phyloP scores from a whole-genome alignment of 2,113 vertebrate genomes.

The Pithys albifrons region DNA sequence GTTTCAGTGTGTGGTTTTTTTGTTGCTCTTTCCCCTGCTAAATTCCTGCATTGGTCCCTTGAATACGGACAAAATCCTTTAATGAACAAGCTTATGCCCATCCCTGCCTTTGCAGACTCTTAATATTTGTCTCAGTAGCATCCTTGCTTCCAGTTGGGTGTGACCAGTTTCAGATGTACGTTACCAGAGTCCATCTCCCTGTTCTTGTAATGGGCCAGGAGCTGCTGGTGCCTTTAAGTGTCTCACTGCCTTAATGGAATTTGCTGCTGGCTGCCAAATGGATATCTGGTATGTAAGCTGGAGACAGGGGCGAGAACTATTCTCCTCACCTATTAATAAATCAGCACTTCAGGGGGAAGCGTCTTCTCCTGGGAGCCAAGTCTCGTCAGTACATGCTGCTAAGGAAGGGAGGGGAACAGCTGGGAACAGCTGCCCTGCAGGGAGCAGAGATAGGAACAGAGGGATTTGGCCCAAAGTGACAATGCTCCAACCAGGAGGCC shows the following conservation, averaged over 20 bases:
- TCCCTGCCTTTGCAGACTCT: background rate
- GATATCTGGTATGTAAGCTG: background rate
- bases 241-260: background rate
- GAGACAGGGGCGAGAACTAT: background rate
- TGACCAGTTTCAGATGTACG: background rate
- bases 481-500: background rate
- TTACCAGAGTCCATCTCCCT: background rate
- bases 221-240: background rate
- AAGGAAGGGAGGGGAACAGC: background rate
- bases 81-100: background rate
- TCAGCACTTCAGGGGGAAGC: background rate
- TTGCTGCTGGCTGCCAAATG: constrained; percentile 11
- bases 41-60: background rate
- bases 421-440: background rate
- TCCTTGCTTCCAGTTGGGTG: background rate
- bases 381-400: background rate
- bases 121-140: background rate
- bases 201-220: background rate
- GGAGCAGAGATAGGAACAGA: background rate
- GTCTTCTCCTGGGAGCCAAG: background rate
- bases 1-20: background rate
- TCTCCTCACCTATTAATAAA: background rate
- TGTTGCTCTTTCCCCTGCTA: background rate
- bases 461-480: background rate
- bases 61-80: background rate